Percentiles rank a stretch among this genome's conserved stretches.
Evolutionary conservation across 2,888 invertebrate genomes (phyloP).

Genomic region (Ecdyonurus torrentis): DNA sequence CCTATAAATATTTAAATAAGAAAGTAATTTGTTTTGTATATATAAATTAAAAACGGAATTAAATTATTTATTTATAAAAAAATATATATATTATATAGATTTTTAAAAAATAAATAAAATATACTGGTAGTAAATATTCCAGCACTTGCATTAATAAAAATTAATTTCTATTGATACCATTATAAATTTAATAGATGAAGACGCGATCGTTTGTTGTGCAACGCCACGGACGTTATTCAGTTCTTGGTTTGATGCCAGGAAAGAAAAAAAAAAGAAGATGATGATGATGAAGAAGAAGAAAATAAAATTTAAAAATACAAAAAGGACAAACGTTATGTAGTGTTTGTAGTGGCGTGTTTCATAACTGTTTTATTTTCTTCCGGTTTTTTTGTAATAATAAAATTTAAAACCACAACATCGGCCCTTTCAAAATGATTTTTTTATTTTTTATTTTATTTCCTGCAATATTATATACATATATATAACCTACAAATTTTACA

Average conservation of each 20-base stretch:
- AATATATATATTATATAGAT: too few relatives aligned
- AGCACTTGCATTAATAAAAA: too few relatives aligned
- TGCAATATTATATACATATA: too few relatives aligned
- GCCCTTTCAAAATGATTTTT: background rate
- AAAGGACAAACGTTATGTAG: background rate
- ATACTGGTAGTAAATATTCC: too few relatives aligned
- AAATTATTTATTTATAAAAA: too few relatives aligned
- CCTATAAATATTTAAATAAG: too few relatives aligned
- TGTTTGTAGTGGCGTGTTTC: background rate
- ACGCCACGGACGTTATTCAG: background rate
- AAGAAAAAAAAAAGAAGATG: background rate
- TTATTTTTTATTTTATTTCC: background rate
- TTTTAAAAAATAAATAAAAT: too few relatives aligned
- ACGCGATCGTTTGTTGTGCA: background rate
- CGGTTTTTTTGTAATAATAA: background rate
- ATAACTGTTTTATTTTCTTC: background rate
- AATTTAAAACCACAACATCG: background rate
- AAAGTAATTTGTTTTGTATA: too few relatives aligned
- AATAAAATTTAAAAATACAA: too few relatives aligned
- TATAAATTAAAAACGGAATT: too few relatives aligned
- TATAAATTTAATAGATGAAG: background rate
- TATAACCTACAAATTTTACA: too few relatives aligned
- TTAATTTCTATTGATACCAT: background rate
- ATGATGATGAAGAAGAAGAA: too few relatives aligned
- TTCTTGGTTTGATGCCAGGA: background rate